Evolutionary conservation across 2,888 invertebrate genomes (phyloP).

Genomic region (Tetragonisca angustula): DNA sequence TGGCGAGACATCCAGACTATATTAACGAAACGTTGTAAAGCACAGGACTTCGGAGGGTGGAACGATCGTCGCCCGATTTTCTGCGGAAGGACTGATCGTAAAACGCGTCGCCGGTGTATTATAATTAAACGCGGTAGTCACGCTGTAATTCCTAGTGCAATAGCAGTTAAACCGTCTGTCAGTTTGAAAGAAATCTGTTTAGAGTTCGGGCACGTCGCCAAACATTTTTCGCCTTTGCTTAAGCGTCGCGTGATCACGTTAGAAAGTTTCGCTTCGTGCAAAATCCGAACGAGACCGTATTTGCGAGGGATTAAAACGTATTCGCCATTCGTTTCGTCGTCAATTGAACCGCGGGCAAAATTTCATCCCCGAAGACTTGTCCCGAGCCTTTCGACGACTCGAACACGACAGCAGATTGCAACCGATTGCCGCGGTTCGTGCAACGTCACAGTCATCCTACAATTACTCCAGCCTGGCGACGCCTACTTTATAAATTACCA

Average conservation of each 20-base stretch:
- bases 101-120: slow-evolving; percentile 45
- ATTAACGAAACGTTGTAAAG: slow-evolving; percentile 2
- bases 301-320: neutral
- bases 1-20: neutral
- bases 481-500: slow-evolving; percentile 63
- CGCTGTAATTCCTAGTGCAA: slow-evolving; percentile 62
- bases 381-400: neutral
- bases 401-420: slow-evolving; percentile 24
- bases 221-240: slow-evolving; percentile 37
- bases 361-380: neutral
- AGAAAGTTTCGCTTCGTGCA: neutral
- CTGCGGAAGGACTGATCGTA: slow-evolving; percentile 47
- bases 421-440: slow-evolving; percentile 28
- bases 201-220: slow-evolving; percentile 41
- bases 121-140: slow-evolving; percentile 63
- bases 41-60: too few species aligned
- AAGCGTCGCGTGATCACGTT: neutral
- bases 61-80: slow-evolving; percentile 19
- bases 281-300: neutral
- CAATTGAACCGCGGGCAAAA: too few species aligned
- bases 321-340: neutral
- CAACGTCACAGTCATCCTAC: slow-evolving; percentile 26
- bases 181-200: slow-evolving; percentile 24
- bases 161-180: slow-evolving; percentile 61
- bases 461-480: slow-evolving; percentile 58